Conservation (phyloP, 1,140 invertebrate genomes). For the Bombus picipes region DNA sequence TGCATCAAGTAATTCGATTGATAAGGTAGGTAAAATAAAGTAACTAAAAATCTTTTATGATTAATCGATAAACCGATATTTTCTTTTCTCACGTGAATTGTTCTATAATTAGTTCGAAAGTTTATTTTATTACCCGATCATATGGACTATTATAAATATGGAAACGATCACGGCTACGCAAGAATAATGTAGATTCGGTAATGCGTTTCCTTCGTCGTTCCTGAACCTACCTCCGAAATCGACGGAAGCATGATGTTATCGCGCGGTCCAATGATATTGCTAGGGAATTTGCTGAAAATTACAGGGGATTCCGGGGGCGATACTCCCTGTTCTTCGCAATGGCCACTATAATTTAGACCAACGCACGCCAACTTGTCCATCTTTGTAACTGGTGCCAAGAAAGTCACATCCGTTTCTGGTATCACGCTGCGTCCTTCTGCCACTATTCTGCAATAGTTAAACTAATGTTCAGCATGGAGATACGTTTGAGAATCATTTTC, state of each 20-base stretch:
- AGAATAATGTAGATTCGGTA: neutral
- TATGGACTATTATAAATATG: neutral
- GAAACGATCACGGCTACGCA: constrained; percentile 9
- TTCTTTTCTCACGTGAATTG: neutral
- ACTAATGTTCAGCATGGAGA: neutral
- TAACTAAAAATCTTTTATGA: neutral
- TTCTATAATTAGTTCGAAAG: constrained; percentile 13
- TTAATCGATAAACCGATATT: neutral
- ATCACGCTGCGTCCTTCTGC: constrained; percentile 83
- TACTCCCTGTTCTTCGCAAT: constrained; percentile 90
- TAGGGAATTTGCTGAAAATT: constrained; percentile 92
- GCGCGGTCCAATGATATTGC: constrained; percentile 89
- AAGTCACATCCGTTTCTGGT: constrained; percentile 82
- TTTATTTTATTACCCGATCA: constrained; percentile 12
- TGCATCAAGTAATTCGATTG: neutral
- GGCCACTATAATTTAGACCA: constrained; percentile 91
- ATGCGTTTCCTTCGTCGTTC: neutral
- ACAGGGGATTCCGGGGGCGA: constrained; percentile 89
- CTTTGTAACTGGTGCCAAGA: constrained; percentile 87
- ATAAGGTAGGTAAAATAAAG: neutral
- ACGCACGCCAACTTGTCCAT: constrained; percentile 91
- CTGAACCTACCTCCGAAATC: constrained; percentile 85
- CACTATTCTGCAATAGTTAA: constrained; percentile 81
- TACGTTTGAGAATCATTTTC: too few species aligned
- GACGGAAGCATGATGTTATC: constrained; percentile 88